These are phyloP conservation scores for Latrodectus elegans DNA, from an alignment of 2,888 invertebrate species.

Conservation along the genomic window DNA sequence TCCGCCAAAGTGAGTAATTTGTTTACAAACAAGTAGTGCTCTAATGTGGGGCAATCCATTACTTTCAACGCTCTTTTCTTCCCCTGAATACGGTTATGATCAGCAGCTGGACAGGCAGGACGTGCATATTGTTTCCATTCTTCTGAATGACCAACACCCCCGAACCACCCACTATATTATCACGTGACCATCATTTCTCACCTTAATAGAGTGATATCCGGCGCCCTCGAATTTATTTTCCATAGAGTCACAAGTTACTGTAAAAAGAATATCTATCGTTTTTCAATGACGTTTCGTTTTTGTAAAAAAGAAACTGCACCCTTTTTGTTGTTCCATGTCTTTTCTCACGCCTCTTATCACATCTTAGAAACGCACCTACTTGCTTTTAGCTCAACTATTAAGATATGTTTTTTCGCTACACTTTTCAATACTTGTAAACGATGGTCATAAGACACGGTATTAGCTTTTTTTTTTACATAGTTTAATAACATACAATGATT, in stretches of 20 bases:
- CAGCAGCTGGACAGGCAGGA: constrained; percentile 61
- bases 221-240: constrained; percentile 23
- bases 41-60: constrained; percentile 39
- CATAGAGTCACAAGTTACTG: constrained; percentile 21
- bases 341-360: not conserved
- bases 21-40: constrained; percentile 64
- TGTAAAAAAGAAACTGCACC: constrained; percentile 3
- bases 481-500: not conserved
- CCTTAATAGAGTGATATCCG: constrained; percentile 66
- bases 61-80: constrained; percentile 58
- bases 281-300: not conserved
- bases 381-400: not conserved
- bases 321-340: not conserved
- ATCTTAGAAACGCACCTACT: not conserved
- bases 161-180: constrained; percentile 55
- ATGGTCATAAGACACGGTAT: not conserved
- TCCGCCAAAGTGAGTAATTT: constrained; percentile 59
- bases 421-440: not conserved
- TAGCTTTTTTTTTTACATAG: not conserved
- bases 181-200: constrained; percentile 51
- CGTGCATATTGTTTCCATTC: constrained; percentile 42
- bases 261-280: not conserved
- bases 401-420: not conserved
- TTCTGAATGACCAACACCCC: constrained; percentile 62
- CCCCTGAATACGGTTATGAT: constrained; percentile 38